Percentiles rank a stretch among this genome's conserved stretches.
Evolutionary conservation across 2,888 invertebrate species (phyloP).

Genomic region (Ormyrus rosae): DNA sequence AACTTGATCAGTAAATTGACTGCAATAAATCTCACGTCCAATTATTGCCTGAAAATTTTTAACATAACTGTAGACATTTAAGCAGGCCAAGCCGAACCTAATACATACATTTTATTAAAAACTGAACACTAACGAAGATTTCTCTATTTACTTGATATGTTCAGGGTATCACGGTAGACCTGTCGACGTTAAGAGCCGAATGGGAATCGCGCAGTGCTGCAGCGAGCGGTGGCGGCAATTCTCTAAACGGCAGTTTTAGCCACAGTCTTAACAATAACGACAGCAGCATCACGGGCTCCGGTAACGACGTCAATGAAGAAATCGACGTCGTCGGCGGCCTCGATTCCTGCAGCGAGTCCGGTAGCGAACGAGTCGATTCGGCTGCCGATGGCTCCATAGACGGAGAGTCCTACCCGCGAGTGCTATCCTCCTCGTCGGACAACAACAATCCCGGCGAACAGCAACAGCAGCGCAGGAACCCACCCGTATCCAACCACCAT

Average conservation of each 20-base stretch:
- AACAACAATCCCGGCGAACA: constrained; percentile 36
- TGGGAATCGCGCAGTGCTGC: constrained; percentile 82
- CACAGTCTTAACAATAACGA: constrained; percentile 67
- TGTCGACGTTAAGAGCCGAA: constrained; percentile 89
- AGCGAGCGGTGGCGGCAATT: constrained; percentile 81
- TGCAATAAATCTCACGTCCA: too few relatives aligned
- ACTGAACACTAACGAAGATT: too few relatives aligned
- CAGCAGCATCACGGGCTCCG: constrained; percentile 74
- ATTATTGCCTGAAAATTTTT: too few relatives aligned
- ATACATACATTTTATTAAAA: too few relatives aligned
- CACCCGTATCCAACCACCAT: constrained; percentile 37
- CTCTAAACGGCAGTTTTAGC: constrained; percentile 71
- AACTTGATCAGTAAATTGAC: too few relatives aligned
- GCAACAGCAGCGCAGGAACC: constrained; percentile 30
- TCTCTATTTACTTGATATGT: constrained; percentile 47
- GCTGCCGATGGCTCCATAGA: constrained; percentile 79
- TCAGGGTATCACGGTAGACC: constrained; percentile 89
- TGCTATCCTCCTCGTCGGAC: constrained; percentile 43
- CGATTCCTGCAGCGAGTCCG: constrained; percentile 84
- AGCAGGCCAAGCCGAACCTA: too few relatives aligned
- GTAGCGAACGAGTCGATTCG: constrained; percentile 76
- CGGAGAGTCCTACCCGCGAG: constrained; percentile 77
- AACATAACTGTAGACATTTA: too few relatives aligned
- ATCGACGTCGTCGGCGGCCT: constrained; percentile 91
- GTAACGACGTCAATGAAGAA: constrained; percentile 75